Evolutionary conservation across 30 jellyfish, hydroid and myxozoan species (phyloP).

Genomic region (Cassiopea andromeda): DNA sequence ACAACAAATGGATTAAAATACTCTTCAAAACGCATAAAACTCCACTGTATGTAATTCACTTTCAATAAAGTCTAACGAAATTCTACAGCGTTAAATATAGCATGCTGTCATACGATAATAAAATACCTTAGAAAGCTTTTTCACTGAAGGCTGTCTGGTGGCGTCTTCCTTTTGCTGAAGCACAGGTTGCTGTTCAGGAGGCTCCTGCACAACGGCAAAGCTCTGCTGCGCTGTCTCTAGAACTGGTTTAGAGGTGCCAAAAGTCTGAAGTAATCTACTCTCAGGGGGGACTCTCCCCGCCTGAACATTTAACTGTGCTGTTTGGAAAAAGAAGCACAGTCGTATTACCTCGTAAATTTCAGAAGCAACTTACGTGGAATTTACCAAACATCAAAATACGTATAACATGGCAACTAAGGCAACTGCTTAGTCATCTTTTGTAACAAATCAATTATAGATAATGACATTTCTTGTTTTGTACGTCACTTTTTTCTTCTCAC

Average conservation of each 20-base stretch:
- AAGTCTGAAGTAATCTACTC: slow-evolving; percentile 47
- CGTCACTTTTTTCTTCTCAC: too few relatives aligned
- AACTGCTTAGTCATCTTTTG: too few relatives aligned
- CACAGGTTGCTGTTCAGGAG: neutral
- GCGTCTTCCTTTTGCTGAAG: neutral
- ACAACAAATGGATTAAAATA: too few relatives aligned
- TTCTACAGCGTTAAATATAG: too few relatives aligned
- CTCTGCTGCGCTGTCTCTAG: slow-evolving; percentile 1
- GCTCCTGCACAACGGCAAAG: slow-evolving; percentile 9
- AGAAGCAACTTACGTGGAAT: neutral
- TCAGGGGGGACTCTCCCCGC: slow-evolving; percentile 66
- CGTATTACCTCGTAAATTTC: neutral
- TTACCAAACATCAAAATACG: too few relatives aligned
- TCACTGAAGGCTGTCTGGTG: neutral
- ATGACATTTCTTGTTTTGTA: too few relatives aligned
- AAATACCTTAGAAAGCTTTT: slow-evolving; percentile 20
- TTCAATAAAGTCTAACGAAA: too few relatives aligned
- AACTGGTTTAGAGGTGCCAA: neutral
- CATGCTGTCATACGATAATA: too few relatives aligned
- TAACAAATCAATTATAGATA: too few relatives aligned
- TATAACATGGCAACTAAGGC: too few relatives aligned
- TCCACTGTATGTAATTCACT: too few relatives aligned
- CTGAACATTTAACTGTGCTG: slow-evolving; percentile 24
- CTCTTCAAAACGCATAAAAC: too few relatives aligned
- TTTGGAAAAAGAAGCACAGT: neutral